Evolutionary conservation across 2,888 invertebrate genomes (phyloP).

Genomic region (Meganola albula): DNA sequence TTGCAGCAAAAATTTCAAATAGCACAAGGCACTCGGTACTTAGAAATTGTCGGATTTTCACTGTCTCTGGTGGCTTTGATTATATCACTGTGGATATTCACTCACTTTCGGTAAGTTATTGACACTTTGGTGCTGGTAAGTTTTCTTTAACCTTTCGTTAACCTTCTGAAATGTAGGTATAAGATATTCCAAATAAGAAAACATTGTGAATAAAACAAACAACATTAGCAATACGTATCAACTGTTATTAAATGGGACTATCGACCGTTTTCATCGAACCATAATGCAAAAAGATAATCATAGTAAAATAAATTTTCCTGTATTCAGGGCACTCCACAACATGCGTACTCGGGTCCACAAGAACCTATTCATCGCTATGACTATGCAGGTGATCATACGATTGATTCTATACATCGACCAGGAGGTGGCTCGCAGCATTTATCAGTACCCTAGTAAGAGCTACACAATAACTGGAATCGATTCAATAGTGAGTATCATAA

Average conservation of each 20-base stretch:
- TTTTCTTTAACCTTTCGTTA: too few relatives aligned
- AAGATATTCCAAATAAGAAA: too few relatives aligned
- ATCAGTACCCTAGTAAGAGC: too few relatives aligned
- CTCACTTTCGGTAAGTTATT: background rate
- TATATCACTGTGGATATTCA: background rate
- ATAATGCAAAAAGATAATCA: too few relatives aligned
- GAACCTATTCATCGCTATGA: constrained; percentile 89
- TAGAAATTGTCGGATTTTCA: background rate
- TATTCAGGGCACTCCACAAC: constrained; percentile 92
- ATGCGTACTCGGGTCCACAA: constrained; percentile 91
- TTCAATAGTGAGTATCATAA: constrained; percentile 82
- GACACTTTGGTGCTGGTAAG: too few relatives aligned
- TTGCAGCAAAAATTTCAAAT: background rate
- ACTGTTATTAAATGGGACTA: too few relatives aligned
- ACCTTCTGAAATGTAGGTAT: too few relatives aligned
- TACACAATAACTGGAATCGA: constrained; percentile 73
- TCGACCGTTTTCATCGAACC: too few relatives aligned
- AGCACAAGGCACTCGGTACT: background rate
- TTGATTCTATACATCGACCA: constrained; percentile 87
- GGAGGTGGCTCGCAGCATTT: too few relatives aligned
- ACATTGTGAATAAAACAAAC: too few relatives aligned
- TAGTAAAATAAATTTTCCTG: too few relatives aligned
- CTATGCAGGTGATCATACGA: constrained; percentile 85
- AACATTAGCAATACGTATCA: too few relatives aligned
- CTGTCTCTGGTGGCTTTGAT: background rate